Base-by-base conservation (phyloP, 1,140 invertebrate genomes). In the Choristoneura fumiferana region DNA sequence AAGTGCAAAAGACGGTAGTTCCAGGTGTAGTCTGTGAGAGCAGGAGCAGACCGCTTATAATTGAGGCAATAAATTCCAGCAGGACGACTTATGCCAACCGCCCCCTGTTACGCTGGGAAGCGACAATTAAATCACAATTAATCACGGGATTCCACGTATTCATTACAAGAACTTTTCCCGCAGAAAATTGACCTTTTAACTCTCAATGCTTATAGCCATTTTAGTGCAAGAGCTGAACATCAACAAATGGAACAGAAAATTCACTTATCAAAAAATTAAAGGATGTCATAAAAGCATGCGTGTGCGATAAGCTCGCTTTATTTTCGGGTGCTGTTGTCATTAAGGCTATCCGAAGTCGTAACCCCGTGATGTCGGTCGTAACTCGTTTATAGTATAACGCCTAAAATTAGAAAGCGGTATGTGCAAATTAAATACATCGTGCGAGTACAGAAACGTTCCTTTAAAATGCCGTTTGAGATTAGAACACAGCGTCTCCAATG, bases 21-120 rank as follows among this genome's bases (percentile, higher is more conserved):
- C 69, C 78, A 83, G 82, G 82, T 83, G 80, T 76, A 57, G 49
- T 55, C 63, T 54, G 64, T 56, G 63, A 36, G 22, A 65, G 65
- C 71, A 68, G 71, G 22, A 65, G 65, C 71, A 67, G 71, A 78
- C 69, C 75, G 77, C 74, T 74, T 84, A 79, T 86, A 86, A 86
- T 86, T 83, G 80, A 71, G 54, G 73, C 62, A 78, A 87, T 87
- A 87, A 87, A 87, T 87, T 77, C 74, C 22, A 33, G 57, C 64
- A 67, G 69, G 70, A 67, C 70, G 74, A 79, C 77, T 78, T 76
- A 73, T 72, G 67, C 71, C 65, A 9, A 54, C 63, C 45, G 60
- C 68, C 63, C 60, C 61, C 61, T 62, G 65, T 49, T 52, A 63
- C 60, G 66, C 66, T 71, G 65, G 67, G 77, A 73, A 71, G 74